phyloP scores from a whole-genome alignment of 2,888 invertebrate species.

The Meteorus colon region DNA sequence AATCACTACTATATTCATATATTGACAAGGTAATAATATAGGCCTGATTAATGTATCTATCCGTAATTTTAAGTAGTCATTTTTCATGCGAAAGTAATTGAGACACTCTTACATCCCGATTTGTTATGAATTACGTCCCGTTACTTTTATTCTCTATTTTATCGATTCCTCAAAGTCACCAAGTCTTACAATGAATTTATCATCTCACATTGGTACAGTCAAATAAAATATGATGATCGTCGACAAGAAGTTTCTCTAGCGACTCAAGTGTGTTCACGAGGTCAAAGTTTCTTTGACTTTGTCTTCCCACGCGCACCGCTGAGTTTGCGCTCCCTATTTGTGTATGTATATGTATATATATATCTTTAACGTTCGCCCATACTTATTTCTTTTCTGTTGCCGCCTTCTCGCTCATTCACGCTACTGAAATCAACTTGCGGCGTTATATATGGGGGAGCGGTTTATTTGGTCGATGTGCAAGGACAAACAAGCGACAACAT shows the following conservation, averaged over 20 bases:
- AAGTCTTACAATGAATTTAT: neutral
- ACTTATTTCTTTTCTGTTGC: slow-evolving; percentile 18
- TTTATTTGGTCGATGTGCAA: slow-evolving; percentile 39
- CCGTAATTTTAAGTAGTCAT: too few relatives aligned
- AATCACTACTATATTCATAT: too few relatives aligned
- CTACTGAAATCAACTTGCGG: slow-evolving; percentile 30
- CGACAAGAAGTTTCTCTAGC: slow-evolving; percentile 22
- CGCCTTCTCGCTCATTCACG: slow-evolving; percentile 23
- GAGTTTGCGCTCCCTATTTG: slow-evolving; percentile 20
- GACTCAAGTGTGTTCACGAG: slow-evolving; percentile 33
- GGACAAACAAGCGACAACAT: slow-evolving; percentile 30
- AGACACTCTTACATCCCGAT: neutral
- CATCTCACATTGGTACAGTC: slow-evolving; percentile 3
- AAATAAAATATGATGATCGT: slow-evolving; percentile 26
- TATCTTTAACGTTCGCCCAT: neutral
- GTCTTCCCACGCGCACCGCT: slow-evolving; percentile 29
- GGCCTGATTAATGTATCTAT: too few relatives aligned
- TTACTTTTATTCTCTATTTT: neutral
- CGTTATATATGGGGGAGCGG: slow-evolving; percentile 34
- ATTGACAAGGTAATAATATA: too few relatives aligned
- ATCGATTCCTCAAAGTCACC: neutral
- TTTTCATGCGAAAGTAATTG: neutral
- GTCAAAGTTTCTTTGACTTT: slow-evolving; percentile 35
- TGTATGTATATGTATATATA: slow-evolving; percentile 15
- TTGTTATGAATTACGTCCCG: too few relatives aligned